Evolutionary conservation across 2,113 vertebrate genomes (phyloP), one percentile per base, ranked within the genome.

Genomic region (Delphinapterus leucas): DNA sequence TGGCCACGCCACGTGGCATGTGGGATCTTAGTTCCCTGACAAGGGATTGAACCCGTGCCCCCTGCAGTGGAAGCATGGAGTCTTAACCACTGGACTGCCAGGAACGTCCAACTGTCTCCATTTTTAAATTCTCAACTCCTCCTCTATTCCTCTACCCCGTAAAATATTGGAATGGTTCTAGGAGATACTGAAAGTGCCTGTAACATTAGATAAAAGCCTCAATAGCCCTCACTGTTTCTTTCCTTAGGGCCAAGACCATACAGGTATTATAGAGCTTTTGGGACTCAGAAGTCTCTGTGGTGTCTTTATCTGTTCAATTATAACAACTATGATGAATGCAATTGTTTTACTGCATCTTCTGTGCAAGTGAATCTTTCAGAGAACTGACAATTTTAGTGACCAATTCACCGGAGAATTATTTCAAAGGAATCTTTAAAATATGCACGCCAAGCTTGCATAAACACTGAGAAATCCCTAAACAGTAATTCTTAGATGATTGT

Each of bases 291-390:
- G 26, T 63, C 2, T 47, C 93, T 79, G 10, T 96, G 67, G 8
- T 88, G 8, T 96, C 83, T 97, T 96, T 97, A 90, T 96, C 96
- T 96, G 96, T 82, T 96, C 65, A 97, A 93, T 87, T 98, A 86
- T 85, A 96, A 94, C 73, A 96, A 65, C n/a, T 96, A 65, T 49
- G 90, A 82, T 95, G 86, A 94, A 79, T 58, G 33, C 88, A 97
- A 68, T 63, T 90, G 28, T 95, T 89, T 95, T 83, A 88, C 83
- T 91, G 47, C 15, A 76, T 84, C 65, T 96, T 98, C 74, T 74
- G 55, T 96, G 25, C 68, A 26, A 81, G 76, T 88, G 86, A 94
- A 47, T 87, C 87, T 88, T 94, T 71, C 92, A 65, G 81, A 96
- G 38, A 96, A 33, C 93, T 68, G 92, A 38, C 26, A 88, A 3